Base-by-base conservation (phyloP, 2,888 invertebrate species). In the Druceiella hillmani region DNA sequence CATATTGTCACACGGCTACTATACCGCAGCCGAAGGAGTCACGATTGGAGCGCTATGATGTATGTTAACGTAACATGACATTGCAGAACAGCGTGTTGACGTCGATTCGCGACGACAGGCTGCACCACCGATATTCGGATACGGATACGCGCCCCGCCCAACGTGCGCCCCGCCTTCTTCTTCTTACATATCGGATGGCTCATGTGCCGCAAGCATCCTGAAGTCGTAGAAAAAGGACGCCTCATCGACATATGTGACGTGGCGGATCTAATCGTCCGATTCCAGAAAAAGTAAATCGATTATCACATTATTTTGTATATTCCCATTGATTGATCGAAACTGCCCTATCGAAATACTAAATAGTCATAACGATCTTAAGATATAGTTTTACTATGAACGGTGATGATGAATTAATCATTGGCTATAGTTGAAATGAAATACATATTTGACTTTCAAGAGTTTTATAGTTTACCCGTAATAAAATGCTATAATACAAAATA, bases 161-260 rank as follows among this genome's bases (percentile, higher is more conserved):
- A 83, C 53, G 74, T 79, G 2, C 68, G 60, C 10, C 61, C 81
- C 24, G 87, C 87, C 1, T 83, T 87, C 63, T 87, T 85, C 64
- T 87, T 85, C 60, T 75, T 83, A 1, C 87, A 87, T 57, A 73
- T 86, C 47, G 87, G 87, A 4, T 88, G 87, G 87, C 62, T 87
- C 24, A 66, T 86, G 66, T 63, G 67, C 40, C 68, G 66, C 45
- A 85, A 84, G 56, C 86, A 87, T 55, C 83, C 82, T 1, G 71
- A 77, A 41, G 79, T 81, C 14, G 73, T 69, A 36, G 62, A 62
- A 33, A 79, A 79, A 55, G 81, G 66, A 20, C 75, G 41, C 36
- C 61, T 64, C 5, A 67, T 85, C 31, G 81, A 84, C 53, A 61
- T 83, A 61, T 72, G 75, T 4, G 85, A 87, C 54, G 57, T 86